Evolutionary conservation across 2,888 invertebrate genomes (phyloP), one percentile per base, ranked within the genome.

Genomic region (Pseudococcus jackbeardsleyi): DNA sequence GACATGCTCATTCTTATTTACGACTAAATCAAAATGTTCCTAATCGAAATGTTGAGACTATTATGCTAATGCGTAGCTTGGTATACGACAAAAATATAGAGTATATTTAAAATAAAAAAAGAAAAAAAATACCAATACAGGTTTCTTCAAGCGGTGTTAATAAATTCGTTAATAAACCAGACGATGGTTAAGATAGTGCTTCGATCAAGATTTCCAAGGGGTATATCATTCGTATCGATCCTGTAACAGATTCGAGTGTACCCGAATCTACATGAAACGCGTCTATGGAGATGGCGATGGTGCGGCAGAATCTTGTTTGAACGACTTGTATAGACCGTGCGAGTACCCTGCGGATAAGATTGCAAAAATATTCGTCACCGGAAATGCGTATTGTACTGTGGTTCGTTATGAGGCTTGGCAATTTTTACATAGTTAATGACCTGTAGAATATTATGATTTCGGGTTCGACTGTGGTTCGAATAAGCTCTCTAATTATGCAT

Each of bases 1-100:
- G 79, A 79, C 79, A 79, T 79, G 79, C 79, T 79, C 79, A 79
- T 79, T 79, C 79, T 79, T 79, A 79, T 79, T 79, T 79, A 79
- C 79, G 79, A 79, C 79, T 79, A 79, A 79, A 79, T 79, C 79
- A 79, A 79, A 79, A 79, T 42, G 79, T 79, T 79, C 42, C 79
- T 42, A 42, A 42, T 79, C 42, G 42, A 79, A 79, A 79, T 79
- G 79, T 79, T 79, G 42, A 42, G 79, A 79, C 79, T 79, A 79
- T 79, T 79, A 79, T 79, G 79, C 79, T 79, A 79, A 79, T 79
- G 42, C 42, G 79, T 79, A 79, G 42, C 46, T 39, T 79, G 79
- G 79, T 79, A 19, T 79, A 79, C 46, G 42, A 42, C 42, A n/a
- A 42, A 79, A 79, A 79, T 42, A 79, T 79, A 79, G 42, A 79